Base-by-base conservation (phyloP, 2,797 vertebrate species). In the Margarornis squamiger region DNA sequence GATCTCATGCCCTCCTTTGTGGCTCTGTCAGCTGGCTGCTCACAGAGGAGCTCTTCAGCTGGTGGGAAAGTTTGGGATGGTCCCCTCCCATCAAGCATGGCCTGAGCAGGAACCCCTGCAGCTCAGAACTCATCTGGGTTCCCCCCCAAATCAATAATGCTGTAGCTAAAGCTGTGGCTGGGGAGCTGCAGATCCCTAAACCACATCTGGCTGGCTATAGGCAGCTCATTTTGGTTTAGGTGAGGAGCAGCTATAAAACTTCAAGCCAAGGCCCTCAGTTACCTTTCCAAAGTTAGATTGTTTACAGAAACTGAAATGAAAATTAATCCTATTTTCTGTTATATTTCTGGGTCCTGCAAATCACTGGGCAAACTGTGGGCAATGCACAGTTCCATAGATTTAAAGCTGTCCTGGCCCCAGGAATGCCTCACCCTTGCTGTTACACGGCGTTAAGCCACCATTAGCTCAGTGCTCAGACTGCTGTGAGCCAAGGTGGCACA, bases 361-460 rank as follows among this genome's bases (percentile, higher is more conserved):
- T 9, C 27, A 70, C 4, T 8, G 27, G 46, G 20, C 59, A 58
- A 70, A 65, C 34, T 52, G 43, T 14, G 34, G 49, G 51, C 34
- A 38, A 5, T 27, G 39, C 51, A 85, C 2, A 68, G 46, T 38
- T 24, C 7, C 4, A 27, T 7, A 14, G 21, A 36, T 75, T 49
- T 52, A 73, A 30, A 75, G 34, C 22, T 54, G 24, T 7, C 34
- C 51, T 68, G 73, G 48, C 51, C 54, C 45, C 6, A 32, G 67
- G 55, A 90, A 81, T 18, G 15, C 55, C 32, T 88, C 70, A 43
- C 36, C 54, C 41, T 71, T 32, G 46, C 66, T 55, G 24, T 62
- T 55, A 32, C 0, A 52, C 0, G 0, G 27, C 7, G 39, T 29
- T 46, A 58, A 6, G 10, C 41, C 58, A 46, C 9, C 6, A 0